Percentiles rank a stretch among this genome's conserved stretches.
These are phyloP conservation scores for Polia nebulosa DNA, from an alignment of 2,888 invertebrate genomes.

Conservation along the genomic window DNA sequence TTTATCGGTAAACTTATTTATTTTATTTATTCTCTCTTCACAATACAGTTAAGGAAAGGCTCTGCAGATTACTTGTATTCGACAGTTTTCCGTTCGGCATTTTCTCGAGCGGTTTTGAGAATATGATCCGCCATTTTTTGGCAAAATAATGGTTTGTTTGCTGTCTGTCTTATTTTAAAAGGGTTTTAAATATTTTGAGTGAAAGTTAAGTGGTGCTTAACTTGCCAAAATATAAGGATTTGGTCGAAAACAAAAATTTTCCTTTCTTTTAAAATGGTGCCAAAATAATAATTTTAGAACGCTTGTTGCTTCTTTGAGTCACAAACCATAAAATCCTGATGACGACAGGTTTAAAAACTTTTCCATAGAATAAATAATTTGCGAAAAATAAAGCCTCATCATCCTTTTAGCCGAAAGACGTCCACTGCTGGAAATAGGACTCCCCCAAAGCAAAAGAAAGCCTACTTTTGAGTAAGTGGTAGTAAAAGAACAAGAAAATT, in stretches of 20 bases:
- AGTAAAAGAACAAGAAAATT: slow-evolving; percentile 9
- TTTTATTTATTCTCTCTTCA: too few relatives aligned
- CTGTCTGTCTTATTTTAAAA: slow-evolving; percentile 51
- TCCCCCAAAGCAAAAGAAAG: too few relatives aligned
- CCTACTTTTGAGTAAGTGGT: too few relatives aligned
- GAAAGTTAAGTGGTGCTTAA: slow-evolving; percentile 43
- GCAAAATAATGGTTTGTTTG: slow-evolving; percentile 45
- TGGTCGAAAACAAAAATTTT: not conserved
- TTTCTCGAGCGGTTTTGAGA: slow-evolving; percentile 43
- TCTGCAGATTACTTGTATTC: too few relatives aligned
- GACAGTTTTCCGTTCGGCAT: slow-evolving; percentile 17
- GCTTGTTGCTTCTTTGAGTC: not conserved
- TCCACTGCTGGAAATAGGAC: too few relatives aligned
- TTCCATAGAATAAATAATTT: not conserved
- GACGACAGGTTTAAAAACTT: not conserved
- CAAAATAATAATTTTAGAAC: slow-evolving; percentile 15
- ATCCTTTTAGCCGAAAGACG: too few relatives aligned
- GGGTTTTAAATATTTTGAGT: slow-evolving; percentile 53
- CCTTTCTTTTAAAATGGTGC: slow-evolving; percentile 4
- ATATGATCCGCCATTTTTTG: slow-evolving; percentile 45
- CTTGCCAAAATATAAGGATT: slow-evolving; percentile 14
- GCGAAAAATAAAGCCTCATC: too few relatives aligned
- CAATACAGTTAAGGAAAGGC: too few relatives aligned
- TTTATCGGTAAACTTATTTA: too few relatives aligned
- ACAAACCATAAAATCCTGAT: not conserved